Evolutionary conservation across 2,113 vertebrate species (phyloP).

Genomic region (Gallinago media): DNA sequence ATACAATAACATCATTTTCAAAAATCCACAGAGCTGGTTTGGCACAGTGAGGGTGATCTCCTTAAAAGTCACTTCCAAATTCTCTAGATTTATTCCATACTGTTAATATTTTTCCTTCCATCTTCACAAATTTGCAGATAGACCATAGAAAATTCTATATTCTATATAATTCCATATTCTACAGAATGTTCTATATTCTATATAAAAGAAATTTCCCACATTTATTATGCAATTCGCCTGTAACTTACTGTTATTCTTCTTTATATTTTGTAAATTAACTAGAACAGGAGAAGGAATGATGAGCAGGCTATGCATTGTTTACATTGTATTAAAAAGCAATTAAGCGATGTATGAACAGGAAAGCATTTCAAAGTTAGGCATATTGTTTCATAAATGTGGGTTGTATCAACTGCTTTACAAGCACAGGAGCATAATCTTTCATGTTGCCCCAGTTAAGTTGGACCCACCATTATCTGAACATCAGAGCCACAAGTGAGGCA

Average conservation of each 20-base stretch:
- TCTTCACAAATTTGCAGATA: neutral
- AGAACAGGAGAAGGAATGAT: neutral
- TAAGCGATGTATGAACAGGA: neutral
- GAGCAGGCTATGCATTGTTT: neutral
- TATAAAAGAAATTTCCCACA: neutral
- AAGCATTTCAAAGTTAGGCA: slow-evolving; percentile 1
- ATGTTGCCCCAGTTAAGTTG: slow-evolving; percentile 6
- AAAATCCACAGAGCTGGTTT: neutral
- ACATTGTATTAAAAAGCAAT: neutral
- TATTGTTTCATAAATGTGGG: neutral
- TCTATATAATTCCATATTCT: neutral
- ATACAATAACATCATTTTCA: neutral
- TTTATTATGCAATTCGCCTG: neutral
- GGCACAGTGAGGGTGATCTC: neutral
- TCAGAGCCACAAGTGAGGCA: slow-evolving; percentile 17
- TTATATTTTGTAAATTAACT: neutral
- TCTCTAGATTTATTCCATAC: neutral
- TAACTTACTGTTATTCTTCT: neutral
- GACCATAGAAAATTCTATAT: neutral
- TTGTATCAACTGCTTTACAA: slow-evolving; percentile 17
- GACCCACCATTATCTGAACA: slow-evolving; percentile 8
- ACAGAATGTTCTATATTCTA: neutral
- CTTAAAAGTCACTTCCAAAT: neutral
- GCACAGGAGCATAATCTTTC: slow-evolving; percentile 11
- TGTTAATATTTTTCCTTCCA: neutral